Evolutionary conservation across 2,888 invertebrate species (phyloP), one percentile per base, ranked within the genome.

Genomic region (Melikaiella ostensackeni): DNA sequence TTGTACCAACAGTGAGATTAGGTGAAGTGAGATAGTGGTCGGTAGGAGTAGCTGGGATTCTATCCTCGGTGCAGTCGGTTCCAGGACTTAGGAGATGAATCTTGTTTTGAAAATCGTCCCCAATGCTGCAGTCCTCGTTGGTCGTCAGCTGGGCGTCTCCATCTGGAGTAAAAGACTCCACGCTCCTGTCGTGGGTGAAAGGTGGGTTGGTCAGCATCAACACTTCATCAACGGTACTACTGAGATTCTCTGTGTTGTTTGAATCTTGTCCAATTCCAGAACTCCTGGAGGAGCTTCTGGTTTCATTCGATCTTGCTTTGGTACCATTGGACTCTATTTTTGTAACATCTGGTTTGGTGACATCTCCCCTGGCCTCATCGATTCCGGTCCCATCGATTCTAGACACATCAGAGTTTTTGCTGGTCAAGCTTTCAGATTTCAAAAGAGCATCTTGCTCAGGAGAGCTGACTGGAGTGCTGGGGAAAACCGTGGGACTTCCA

Each of bases 181-280:
- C 79, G 86, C 88, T 89, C 62, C 84, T 85, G 75, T 88, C 86
- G 76, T 86, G 83, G 77, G 88, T 88, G 13, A 85, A 83, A 38
- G 91, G 90, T 11, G 87, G 89, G 1, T 88, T 90, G 1, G 90
- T 88, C 5, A 86, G 86, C 1, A 87, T 81, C 33, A 86, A 80
- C 16, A 85, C 84, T 64, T 91, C 91, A 70, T 89, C 88, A 4
- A 85, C 89, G 27, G 88, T 80, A 55, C 89, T 89, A 57, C 89
- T 89, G 7, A 88, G 83, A 27, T 88, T 87, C 70, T 89, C 88
- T 27, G 89, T 89, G 74, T 88, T 87, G 0, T 83, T 84, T 3
- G 87, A 86, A 46, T 93, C 93, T 80, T 91, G 92, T 33, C 92
- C 93, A 62, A 93, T 93, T 5, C 93, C 93, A 38, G 93, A 93